Conservation (phyloP, 2,888 invertebrate genomes). For the Lathronympha strigana region DNA sequence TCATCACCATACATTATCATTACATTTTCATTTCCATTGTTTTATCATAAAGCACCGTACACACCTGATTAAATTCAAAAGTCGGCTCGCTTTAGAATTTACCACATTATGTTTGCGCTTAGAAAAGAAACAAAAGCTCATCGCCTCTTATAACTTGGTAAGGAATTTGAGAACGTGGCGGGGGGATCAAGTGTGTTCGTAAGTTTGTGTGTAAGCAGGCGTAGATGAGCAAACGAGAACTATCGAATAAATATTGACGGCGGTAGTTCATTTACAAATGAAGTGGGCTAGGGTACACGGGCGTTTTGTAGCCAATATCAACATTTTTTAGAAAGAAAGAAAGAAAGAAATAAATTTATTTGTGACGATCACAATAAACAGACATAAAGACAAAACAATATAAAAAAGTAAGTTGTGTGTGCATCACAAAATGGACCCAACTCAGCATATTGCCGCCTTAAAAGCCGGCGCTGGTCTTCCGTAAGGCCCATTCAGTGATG, state of each 20-base stretch:
- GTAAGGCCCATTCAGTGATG: too few relatives aligned
- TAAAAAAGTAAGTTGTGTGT: too few relatives aligned
- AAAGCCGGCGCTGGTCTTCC: too few relatives aligned
- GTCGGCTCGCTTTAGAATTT: slow-evolving; percentile 18
- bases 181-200: neutral
- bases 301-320: slow-evolving; percentile 40
- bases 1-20: slow-evolving; percentile 21
- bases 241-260: slow-evolving; percentile 56
- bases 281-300: slow-evolving; percentile 44
- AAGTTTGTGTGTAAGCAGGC: slow-evolving; percentile 29
- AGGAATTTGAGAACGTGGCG: neutral
- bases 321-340: neutral
- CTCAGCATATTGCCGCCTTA: too few relatives aligned
- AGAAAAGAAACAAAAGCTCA: neutral
- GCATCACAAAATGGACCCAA: too few relatives aligned
- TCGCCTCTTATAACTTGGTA: neutral
- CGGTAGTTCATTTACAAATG: slow-evolving; percentile 56
- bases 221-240: slow-evolving; percentile 36
- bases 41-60: slow-evolving; percentile 32
- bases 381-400: too few relatives aligned
- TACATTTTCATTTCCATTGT: slow-evolving; percentile 22
- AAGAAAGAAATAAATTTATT: neutral
- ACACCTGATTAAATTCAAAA: slow-evolving; percentile 40
- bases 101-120: slow-evolving; percentile 15
- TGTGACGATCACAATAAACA: too few relatives aligned